Evolutionary conservation across 2,888 invertebrate species (phyloP), one percentile per base, ranked within the genome.

Genomic region (Mantis religiosa): DNA sequence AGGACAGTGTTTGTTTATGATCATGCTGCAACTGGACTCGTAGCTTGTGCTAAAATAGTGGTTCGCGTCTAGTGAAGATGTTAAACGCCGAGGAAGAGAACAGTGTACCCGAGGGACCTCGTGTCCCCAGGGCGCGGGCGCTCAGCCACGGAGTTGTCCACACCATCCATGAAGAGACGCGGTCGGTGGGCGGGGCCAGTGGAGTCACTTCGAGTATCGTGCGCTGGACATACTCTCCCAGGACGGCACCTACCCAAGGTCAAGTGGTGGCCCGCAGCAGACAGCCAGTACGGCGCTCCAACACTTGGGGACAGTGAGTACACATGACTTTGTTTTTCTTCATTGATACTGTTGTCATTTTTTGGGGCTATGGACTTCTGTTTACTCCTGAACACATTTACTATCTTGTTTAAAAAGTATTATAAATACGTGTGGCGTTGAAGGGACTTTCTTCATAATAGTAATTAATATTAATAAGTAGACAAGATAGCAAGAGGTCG

Each of bases 281-380:
- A 71, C 86, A 28, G 71, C 28, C 28, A 28, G 81, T 86, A 3
- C 81, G 28, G 81, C 54, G 86, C 28, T 47, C 86, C 81, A 81
- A 86, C 30, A 86, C 86, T 0, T 86, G 86, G 86, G 86, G 71
- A 28, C 81, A 86, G 86, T 86, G 81, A 86, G 86, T 86, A 86
- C 4, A 81, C 41, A 0, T 12, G 1, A 30, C 30, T 30, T 4
- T 30, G 30, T 30, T n/a, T n/a, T n/a, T n/a, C n/a, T n/a, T n/a
- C n/a, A n/a, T n/a, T n/a, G n/a, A n/a, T n/a, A n/a, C n/a, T n/a
- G n/a, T n/a, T n/a, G n/a, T n/a, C n/a, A n/a, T n/a, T n/a, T n/a
- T n/a, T n/a, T n/a, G 4, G 2, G 30, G 7, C 0, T 34, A 34
- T 34, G 34, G 34, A 7, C 34, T 34, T 4, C 34, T 34, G 34